phyloP scores from a whole-genome alignment of 2,888 invertebrate species.

The Pogonocherus hispidulus region DNA sequence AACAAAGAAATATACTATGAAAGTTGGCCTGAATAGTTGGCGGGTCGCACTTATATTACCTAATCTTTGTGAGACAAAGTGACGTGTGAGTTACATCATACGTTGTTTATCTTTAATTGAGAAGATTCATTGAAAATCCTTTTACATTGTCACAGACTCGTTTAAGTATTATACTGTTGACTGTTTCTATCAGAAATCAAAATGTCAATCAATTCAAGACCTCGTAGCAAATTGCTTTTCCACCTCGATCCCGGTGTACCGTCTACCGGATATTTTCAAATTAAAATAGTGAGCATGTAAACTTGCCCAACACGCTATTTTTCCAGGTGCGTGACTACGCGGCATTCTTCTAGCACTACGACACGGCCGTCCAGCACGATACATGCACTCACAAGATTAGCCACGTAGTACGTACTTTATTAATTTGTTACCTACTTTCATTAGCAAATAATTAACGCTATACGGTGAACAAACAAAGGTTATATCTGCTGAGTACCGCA shows the following conservation, averaged over 20 bases:
- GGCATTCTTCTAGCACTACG: slow-evolving; percentile 42
- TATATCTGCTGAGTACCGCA: too few relatives aligned
- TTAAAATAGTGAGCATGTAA: slow-evolving; percentile 41
- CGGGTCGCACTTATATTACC: too few relatives aligned
- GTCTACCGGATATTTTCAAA: slow-evolving; percentile 41
- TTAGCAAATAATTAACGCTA: background rate
- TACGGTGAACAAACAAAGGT: background rate
- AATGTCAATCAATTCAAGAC: too few relatives aligned
- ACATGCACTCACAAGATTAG: background rate
- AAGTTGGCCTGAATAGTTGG: too few relatives aligned
- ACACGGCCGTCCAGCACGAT: slow-evolving; percentile 39
- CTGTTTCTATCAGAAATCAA: too few relatives aligned
- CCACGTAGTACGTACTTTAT: background rate
- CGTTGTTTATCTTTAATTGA: too few relatives aligned
- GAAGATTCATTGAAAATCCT: too few relatives aligned
- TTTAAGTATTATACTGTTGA: too few relatives aligned
- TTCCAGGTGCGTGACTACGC: slow-evolving; percentile 47
- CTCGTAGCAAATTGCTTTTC: background rate
- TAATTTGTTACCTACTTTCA: slow-evolving; percentile 2
- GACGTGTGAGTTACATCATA: too few relatives aligned
- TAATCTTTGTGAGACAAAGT: too few relatives aligned
- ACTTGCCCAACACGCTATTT: slow-evolving; percentile 44
- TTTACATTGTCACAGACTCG: too few relatives aligned
- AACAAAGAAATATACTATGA: too few relatives aligned
- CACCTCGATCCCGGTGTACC: background rate